Evolutionary conservation across 2,888 invertebrate species (phyloP).

Genomic region (Drosophila formosana): DNA sequence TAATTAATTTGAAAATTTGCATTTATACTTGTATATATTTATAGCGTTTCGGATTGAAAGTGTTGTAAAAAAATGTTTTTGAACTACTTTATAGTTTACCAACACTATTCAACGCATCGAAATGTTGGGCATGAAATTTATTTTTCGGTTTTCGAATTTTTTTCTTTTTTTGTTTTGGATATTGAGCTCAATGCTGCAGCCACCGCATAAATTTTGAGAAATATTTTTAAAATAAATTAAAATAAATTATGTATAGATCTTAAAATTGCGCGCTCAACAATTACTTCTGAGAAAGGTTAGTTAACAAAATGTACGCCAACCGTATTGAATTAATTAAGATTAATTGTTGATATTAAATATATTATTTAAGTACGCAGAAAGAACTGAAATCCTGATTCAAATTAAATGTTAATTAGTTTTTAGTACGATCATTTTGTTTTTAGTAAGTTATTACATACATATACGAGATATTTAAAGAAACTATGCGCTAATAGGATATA

Average conservation of each 20-base stretch:
- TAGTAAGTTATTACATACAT: slow-evolving; percentile 59
- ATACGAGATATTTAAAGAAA: slow-evolving; percentile 73
- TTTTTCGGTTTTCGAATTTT: slow-evolving; percentile 25
- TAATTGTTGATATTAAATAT: slow-evolving; percentile 24
- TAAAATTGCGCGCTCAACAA: slow-evolving; percentile 57
- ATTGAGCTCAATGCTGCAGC: slow-evolving; percentile 63
- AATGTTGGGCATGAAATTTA: slow-evolving; percentile 49
- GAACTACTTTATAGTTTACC: slow-evolving; percentile 62
- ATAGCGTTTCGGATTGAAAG: slow-evolving; percentile 37
- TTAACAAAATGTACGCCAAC: slow-evolving; percentile 53
- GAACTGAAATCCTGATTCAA: slow-evolving; percentile 43
- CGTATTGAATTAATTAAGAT: slow-evolving; percentile 28
- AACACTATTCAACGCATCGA: slow-evolving; percentile 70
- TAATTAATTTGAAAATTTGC: slow-evolving; percentile 24
- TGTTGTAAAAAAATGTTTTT: slow-evolving; percentile 38
- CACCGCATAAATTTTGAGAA: slow-evolving; percentile 56
- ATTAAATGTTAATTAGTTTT: slow-evolving; percentile 56
- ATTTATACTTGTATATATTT: slow-evolving; percentile 21
- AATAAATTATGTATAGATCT: slow-evolving; percentile 36
- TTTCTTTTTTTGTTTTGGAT: slow-evolving; percentile 22
- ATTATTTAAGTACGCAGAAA: slow-evolving; percentile 35
- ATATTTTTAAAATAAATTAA: slow-evolving; percentile 59
- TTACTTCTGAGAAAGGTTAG: slow-evolving; percentile 59
- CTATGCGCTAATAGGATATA: slow-evolving; percentile 74
- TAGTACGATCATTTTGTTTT: slow-evolving; percentile 39